These are phyloP conservation scores for Agrilus mali DNA, from an alignment of 2,888 invertebrate genomes.

Conservation along the genomic window DNA sequence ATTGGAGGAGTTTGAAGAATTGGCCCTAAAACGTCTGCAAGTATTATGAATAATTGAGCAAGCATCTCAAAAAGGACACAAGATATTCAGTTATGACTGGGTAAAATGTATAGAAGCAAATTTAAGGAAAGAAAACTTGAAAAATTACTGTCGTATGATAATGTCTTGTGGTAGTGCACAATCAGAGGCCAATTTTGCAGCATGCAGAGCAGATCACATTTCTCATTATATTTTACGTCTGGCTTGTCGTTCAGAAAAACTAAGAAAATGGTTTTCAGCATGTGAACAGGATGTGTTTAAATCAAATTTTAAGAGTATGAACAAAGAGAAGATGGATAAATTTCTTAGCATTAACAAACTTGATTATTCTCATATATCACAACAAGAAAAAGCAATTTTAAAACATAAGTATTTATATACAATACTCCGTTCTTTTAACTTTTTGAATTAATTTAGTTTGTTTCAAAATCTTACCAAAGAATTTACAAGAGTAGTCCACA, in stretches of 20 bases:
- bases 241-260: conserved; percentile 76
- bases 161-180: conserved; percentile 41
- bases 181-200: conserved; percentile 49
- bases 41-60: conserved; percentile 66
- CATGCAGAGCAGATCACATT: conserved; percentile 68
- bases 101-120: conserved; percentile 49
- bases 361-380: conserved; percentile 50
- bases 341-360: conserved; percentile 59
- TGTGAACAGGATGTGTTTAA: conserved; percentile 86
- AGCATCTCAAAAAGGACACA: conserved; percentile 51
- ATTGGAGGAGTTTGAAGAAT: conserved; percentile 75
- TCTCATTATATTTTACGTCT: conserved; percentile 88
- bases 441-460: too few species aligned
- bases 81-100: conserved; percentile 54
- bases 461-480: too few species aligned
- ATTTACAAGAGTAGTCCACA: too few species aligned
- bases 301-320: conserved; percentile 56
- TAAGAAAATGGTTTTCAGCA: conserved; percentile 76
- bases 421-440: too few species aligned
- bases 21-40: conserved; percentile 72
- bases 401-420: too few species aligned
- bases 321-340: conserved; percentile 44
- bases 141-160: conserved; percentile 49
- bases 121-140: conserved; percentile 53
- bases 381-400: conserved; percentile 55